A percentile compares a stretch with the other conserved stretches of the same genome.
These are phyloP conservation scores for Petrocephalus microphthalmus DNA, from an alignment of 2,113 vertebrate species.

Conservation along the genomic window DNA sequence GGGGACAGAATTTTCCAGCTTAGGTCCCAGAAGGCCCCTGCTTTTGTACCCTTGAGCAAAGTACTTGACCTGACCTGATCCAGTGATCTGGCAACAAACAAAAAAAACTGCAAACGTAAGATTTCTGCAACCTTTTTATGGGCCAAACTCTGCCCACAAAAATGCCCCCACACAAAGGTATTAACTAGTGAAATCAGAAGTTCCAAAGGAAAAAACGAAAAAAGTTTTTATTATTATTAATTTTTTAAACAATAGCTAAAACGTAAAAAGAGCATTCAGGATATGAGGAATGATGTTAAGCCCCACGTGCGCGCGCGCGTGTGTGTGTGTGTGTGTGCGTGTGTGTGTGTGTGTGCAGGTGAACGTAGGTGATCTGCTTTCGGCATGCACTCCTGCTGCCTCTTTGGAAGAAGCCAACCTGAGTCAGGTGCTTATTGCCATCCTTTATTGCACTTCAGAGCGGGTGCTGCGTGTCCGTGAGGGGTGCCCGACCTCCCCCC, in stretches of 20 bases:
- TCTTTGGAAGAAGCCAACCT: not conserved
- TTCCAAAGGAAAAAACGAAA: not conserved
- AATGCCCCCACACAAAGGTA: not conserved
- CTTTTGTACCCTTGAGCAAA: not conserved
- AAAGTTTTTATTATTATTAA: not conserved
- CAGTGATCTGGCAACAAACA: not conserved
- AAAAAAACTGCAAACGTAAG: not conserved
- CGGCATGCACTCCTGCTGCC: not conserved
- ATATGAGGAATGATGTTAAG: not conserved
- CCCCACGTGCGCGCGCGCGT: not conserved
- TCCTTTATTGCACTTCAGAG: conserved; percentile 74
- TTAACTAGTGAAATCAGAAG: not conserved
- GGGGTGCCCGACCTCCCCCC: conserved; percentile 32
- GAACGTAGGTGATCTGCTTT: not conserved
- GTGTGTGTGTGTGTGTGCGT: not conserved
- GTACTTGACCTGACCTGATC: not conserved
- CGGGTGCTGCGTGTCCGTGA: conserved; percentile 58
- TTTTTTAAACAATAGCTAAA: not conserved
- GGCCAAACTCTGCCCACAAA: not conserved
- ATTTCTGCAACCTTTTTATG: not conserved
- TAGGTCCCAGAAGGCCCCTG: not conserved
- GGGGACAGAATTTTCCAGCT: not conserved
- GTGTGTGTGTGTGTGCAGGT: not conserved
- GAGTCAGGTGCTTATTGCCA: conserved; percentile 52
- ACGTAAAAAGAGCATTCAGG: not conserved